Evolutionary conservation across 2,113 vertebrate genomes (phyloP), one percentile per base, ranked within the genome.

Genomic region (Cephalopholis sonnerati): DNA sequence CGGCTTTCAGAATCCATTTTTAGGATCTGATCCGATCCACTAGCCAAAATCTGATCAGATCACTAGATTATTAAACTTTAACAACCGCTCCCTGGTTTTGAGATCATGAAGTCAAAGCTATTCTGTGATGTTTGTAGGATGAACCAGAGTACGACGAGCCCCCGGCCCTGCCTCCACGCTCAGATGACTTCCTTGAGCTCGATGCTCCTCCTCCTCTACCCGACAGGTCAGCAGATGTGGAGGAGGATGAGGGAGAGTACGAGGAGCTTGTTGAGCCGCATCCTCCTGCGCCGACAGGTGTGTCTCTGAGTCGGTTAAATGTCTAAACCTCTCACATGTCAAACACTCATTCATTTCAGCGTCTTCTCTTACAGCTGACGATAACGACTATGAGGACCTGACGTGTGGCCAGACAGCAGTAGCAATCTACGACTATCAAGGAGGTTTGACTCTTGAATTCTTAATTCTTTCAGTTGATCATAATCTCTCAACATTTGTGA

Each of bases 341-440:
- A 51, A 22, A 66, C 27, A 3, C 44, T 20, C 8, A 44, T 59
- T 46, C 1, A 58, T n/a, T 18, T 57, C 1, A 0, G 1, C 39
- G 16, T 77, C 50, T 53, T 48, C 3, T 53, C 63, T 63, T 24
- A 20, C 77, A 92, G 92, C 1, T 16, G 68, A 0, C 0, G 93
- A 95, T 0, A 80, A 88, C 0, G 81, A 94, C 17, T 96, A 96
- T 24, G 95, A 96, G 75, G 93, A 94, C 27, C 27, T 95, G 50
- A 39, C 88, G 0, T 0, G 13, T 0, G 91, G 93, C 36, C 20
- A 83, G 57, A 92, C 79, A 12, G 97, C 97, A 0, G 10, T 87
- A 7, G 97, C 97, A 0, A 76, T 98, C 63, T 98, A 98, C 41
- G 97, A 97, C 91, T 98, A 98, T 65, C 89, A 96, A 86, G 97